Evolutionary conservation across 2,888 invertebrate species (phyloP).

Genomic region (Germaria angustata): DNA sequence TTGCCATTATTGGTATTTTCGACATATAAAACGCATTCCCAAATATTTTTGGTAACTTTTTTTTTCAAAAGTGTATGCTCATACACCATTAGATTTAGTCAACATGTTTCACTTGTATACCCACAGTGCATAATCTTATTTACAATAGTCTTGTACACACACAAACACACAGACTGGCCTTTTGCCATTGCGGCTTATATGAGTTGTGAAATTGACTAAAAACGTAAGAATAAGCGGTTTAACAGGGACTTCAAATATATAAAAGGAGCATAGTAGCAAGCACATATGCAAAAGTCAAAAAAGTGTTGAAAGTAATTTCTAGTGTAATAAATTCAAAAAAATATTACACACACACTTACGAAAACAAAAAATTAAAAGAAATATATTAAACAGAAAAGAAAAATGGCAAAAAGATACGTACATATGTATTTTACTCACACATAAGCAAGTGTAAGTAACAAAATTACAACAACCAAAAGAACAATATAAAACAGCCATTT

Average conservation of each 20-base stretch:
- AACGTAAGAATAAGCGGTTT: conserved; percentile 65
- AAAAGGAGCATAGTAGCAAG: conserved; percentile 17
- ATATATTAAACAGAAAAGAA: conserved; percentile 11
- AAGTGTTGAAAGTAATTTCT: conserved; percentile 69
- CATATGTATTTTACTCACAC: conserved; percentile 33
- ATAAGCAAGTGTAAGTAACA: conserved; percentile 17
- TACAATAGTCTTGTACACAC: conserved; percentile 25
- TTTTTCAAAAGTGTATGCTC: no score
- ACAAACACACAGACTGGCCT: conserved; percentile 40
- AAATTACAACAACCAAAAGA: conserved; percentile 12
- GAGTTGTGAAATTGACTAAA: conserved; percentile 64
- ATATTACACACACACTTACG: background rate
- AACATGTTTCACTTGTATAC: no score
- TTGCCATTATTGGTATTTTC: no score
- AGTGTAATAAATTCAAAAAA: conserved; percentile 68
- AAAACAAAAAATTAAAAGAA: conserved; percentile 16
- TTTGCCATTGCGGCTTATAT: conserved; percentile 64
- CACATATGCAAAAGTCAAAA: conserved; percentile 3
- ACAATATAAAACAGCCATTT: background rate
- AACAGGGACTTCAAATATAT: conserved; percentile 53
- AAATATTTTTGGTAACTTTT: no score
- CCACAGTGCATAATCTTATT: conserved; percentile 29
- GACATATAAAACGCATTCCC: no score
- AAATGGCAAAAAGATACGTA: conserved; percentile 11
- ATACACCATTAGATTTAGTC: no score